Percentiles rank a stretch among this genome's conserved stretches.
These are phyloP conservation scores for Lacanobia wlatinum DNA, from an alignment of 2,888 invertebrate species.

Conservation along the genomic window DNA sequence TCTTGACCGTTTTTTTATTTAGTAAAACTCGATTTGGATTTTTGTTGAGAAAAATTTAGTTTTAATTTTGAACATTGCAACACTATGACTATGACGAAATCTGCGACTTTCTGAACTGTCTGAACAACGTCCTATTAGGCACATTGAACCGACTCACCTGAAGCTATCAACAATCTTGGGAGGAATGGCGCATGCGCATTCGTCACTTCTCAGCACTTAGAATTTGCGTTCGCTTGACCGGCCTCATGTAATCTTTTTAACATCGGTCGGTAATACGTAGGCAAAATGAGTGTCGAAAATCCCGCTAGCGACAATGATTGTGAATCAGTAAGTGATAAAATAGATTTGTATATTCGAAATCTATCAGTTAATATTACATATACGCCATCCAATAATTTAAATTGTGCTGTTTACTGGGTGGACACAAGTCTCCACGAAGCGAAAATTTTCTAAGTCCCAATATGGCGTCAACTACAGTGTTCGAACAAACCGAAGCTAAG, in stretches of 20 bases:
- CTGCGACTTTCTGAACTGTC: not conserved
- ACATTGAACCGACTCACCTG: conserved; percentile 79
- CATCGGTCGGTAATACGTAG: conserved; percentile 86
- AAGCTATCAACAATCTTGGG: conserved; percentile 74
- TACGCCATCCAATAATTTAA: conserved; percentile 45
- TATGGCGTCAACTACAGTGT: conserved; percentile 96
- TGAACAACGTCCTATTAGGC: conserved; percentile 65
- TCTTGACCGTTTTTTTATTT: no score
- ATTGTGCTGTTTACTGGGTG: conserved; percentile 88
- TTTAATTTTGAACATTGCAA: not conserved
- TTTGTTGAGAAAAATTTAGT: no score
- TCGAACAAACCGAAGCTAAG: conserved; percentile 82
- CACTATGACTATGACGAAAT: not conserved
- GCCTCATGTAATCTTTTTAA: conserved; percentile 85
- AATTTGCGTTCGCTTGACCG: conserved; percentile 80
- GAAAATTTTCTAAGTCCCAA: conserved; percentile 94
- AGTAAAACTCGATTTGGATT: no score
- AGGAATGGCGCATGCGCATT: conserved; percentile 91
- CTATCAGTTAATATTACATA: conserved; percentile 63
- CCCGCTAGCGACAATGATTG: conserved; percentile 90
- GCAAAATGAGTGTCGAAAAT: conserved; percentile 93
- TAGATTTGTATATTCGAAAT: conserved; percentile 62
- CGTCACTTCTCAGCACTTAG: conserved; percentile 91
- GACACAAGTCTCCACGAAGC: conserved; percentile 83
- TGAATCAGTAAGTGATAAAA: conserved; percentile 91